Conservation (phyloP, 2,797 vertebrate species). For the Gadopsis marmoratus region DNA sequence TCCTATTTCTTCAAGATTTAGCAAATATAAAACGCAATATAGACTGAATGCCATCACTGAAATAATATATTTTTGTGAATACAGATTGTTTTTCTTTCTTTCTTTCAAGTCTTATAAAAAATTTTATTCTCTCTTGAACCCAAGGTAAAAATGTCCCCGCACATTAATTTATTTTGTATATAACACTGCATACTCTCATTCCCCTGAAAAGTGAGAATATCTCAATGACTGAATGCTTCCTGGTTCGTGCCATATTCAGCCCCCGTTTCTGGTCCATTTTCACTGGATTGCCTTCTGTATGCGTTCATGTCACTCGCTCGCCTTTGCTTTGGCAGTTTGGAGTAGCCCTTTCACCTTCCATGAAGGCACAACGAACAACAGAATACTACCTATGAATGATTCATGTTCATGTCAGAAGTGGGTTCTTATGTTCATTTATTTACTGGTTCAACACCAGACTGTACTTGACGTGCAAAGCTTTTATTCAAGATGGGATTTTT, state of each 20-base stretch:
- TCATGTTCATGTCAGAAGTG: slow-evolving; percentile 71
- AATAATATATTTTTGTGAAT: slow-evolving; percentile 61
- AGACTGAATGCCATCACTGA: slow-evolving; percentile 44
- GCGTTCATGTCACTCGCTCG: slow-evolving; percentile 40
- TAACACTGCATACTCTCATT: slow-evolving; percentile 32
- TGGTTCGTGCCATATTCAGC: slow-evolving; percentile 10
- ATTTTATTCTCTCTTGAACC: slow-evolving; percentile 34
- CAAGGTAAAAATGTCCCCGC: slow-evolving; percentile 26
- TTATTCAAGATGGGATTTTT: slow-evolving; percentile 52
- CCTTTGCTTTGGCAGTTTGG: slow-evolving; percentile 72
- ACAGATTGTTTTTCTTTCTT: slow-evolving; percentile 44
- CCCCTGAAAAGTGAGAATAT: slow-evolving; percentile 39
- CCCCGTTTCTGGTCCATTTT: slow-evolving; percentile 20
- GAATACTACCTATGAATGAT: slow-evolving; percentile 77
- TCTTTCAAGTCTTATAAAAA: slow-evolving; percentile 81
- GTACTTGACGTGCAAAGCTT: slow-evolving; percentile 78
- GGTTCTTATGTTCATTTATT: slow-evolving; percentile 71
- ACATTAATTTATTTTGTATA: slow-evolving; percentile 69
- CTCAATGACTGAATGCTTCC: slow-evolving; percentile 12
- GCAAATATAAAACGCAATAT: slow-evolving; percentile 30
- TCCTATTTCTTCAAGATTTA: slow-evolving; percentile 41
- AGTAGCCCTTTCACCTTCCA: slow-evolving; percentile 88
- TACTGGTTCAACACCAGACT: slow-evolving; percentile 69
- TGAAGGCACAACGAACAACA: slow-evolving; percentile 87
- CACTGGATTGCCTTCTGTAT: slow-evolving; percentile 21